A percentile compares a stretch with the other conserved stretches of the same genome.
phyloP scores from a whole-genome alignment of 2,888 invertebrate genomes.

The Girardia tigrina region DNA sequence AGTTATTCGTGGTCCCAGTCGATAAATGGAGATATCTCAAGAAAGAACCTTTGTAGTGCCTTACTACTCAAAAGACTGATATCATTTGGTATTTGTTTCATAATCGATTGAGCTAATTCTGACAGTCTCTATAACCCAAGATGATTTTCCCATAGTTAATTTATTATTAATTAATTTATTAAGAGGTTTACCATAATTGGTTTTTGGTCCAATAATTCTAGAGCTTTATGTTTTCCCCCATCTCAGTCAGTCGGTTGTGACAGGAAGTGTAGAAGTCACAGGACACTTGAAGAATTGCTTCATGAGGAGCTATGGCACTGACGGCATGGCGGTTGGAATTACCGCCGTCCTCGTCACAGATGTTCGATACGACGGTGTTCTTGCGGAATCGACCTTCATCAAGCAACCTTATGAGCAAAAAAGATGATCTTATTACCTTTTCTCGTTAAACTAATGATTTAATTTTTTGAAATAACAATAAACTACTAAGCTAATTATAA shows the following conservation, averaged over 20 bases:
- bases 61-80: slow-evolving; percentile 24
- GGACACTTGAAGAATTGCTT: slow-evolving; percentile 35
- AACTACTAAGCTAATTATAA: too few relatives aligned
- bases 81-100: slow-evolving; percentile 56
- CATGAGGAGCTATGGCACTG: slow-evolving; percentile 31
- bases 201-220: slow-evolving; percentile 79
- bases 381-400: slow-evolving; percentile 31
- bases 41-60: slow-evolving; percentile 32
- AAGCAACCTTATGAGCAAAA: too few relatives aligned
- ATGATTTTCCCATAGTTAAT: too few relatives aligned
- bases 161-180: too few relatives aligned
- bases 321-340: background rate
- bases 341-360: background rate
- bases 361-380: slow-evolving; percentile 31
- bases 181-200: slow-evolving; percentile 55
- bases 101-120: slow-evolving; percentile 83
- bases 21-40: slow-evolving; percentile 32
- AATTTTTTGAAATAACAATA: too few relatives aligned
- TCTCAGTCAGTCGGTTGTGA: slow-evolving; percentile 30
- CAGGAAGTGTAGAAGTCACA: slow-evolving; percentile 34
- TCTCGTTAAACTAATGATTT: too few relatives aligned
- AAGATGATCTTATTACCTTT: too few relatives aligned
- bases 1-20: slow-evolving; percentile 36
- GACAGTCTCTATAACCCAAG: slow-evolving; percentile 66
- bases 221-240: slow-evolving; percentile 55